Base-by-base conservation (phyloP, 2,113 vertebrate species). In the Tyto alba region DNA sequence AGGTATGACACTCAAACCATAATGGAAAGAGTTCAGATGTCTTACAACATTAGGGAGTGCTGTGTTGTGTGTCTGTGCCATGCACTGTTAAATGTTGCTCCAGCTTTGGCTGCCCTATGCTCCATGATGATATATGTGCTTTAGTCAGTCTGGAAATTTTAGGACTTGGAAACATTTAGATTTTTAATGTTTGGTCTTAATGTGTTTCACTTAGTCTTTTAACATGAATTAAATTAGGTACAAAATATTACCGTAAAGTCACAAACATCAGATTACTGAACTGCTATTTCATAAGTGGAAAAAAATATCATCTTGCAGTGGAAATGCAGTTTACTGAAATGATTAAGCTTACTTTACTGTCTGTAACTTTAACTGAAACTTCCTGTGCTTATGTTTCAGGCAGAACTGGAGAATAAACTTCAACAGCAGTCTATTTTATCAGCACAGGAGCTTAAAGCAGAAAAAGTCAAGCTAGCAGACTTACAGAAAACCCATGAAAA, bases 351-450 rank as follows among this genome's bases (percentile, higher is more conserved):
- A 21, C 50, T 80, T 81, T 75, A 43, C 23, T 68, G 14, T 15
- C n/a, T 92, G 18, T 86, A 50, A 64, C 47, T 79, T 73, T 45
- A 86, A 52, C 6, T 72, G 53, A 87, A 89, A 62, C 32, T 64
- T 92, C 9, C 13, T 90, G 7, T 87, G 34, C 59, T 64, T 96
- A 13, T 96, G 85, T 97, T 98, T 88, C 96, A 99, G 99, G 98
- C 97, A 88, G 98, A 99, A 76, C 98, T 99, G 87, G 98, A 99
- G 96, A 98, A 89, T 74, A 98, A 98, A 95, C 96, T 99, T 48
- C 98, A 97, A 71, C 98, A 98, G 52, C 98, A 99, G 91, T 95
- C 98, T 81, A 96, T 97, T 3, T 96, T 97, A 20, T 97, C 99
- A 73, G 95, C 93, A 62, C 97, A 99, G 94, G 98, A 99, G 52